Evolutionary conservation across 1,140 invertebrate genomes (phyloP).

Genomic region (Brachionus asplanchnoidis): DNA sequence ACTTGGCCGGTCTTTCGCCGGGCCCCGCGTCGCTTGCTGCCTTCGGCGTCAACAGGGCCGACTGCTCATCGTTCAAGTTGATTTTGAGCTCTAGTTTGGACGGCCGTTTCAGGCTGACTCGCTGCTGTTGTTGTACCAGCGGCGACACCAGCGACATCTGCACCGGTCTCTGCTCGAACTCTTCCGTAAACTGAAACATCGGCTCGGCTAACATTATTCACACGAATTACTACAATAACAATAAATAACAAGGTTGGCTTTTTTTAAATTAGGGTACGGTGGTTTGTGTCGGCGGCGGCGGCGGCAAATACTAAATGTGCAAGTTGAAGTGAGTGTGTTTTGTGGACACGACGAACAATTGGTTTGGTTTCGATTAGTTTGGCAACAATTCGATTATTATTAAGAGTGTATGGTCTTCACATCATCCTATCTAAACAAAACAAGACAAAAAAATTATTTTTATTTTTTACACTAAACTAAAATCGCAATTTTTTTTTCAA

Average conservation of each 20-base stretch:
- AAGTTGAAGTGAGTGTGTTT: not conserved
- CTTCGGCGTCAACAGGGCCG: not conserved
- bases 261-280: not conserved
- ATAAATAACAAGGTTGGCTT: conserved; percentile 32
- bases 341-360: not conserved
- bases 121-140: not conserved
- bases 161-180: not conserved
- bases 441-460: not conserved
- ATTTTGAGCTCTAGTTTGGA: conserved; percentile 31
- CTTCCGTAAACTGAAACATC: conserved; percentile 41
- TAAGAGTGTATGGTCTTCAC: conserved; percentile 33
- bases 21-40: not conserved
- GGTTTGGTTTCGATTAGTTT: not conserved
- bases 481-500: not conserved
- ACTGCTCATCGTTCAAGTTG: conserved; percentile 9
- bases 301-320: not conserved
- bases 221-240: not conserved
- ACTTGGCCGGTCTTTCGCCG: not conserved
- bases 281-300: too few species aligned
- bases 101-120: not conserved
- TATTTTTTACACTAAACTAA: not conserved
- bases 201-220: conserved; percentile 33
- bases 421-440: conserved; percentile 22
- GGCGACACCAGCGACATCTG: not conserved
- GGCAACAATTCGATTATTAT: conserved; percentile 33